Base-by-base conservation (phyloP, 2,888 invertebrate species). In the Tortricodes alternella region DNA sequence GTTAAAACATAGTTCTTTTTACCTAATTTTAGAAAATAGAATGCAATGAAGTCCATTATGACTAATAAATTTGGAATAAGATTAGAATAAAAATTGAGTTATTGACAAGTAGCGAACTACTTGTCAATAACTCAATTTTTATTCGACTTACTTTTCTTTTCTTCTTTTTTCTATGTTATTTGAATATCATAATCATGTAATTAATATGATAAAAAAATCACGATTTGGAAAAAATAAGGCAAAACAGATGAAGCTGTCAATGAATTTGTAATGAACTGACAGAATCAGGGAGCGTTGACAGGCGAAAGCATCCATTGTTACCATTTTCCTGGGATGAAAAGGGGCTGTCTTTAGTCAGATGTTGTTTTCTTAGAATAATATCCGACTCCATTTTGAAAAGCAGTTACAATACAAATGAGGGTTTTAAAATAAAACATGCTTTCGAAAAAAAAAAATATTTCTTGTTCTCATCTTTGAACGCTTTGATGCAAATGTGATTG, bases 251-350 rank as follows among this genome's bases (percentile, higher is more conserved):
- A 37, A 7, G 15, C 53, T 59, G 55, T 57, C 62, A 51, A 39
- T 58, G 59, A 71, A 66, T 70, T 70, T 61, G 64, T 68, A 66
- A 70, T 66, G 64, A 68, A 65, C 67, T 68, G 64, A 66, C 60
- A 58, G 65, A 67, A 71, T 61, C 70, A 71, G 68, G 67, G 67
- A 70, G 66, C 67, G 72, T 73, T 76, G 81, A 80, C 78, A 80
- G 78, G 76, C 78, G 75, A 74, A 77, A 77, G 71, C 73, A 69
- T 72, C 75, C 70, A 76, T 83, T 80, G 77, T 79, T 73, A 67
- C 66, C 66, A 75, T 76, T 72, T 67, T 65, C 66, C 66, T 68
- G 68, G 75, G 74, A 76, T 73, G 70, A 77, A 56, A 75, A 73
- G 67, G 62, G 55, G 53, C 66, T 68, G 64, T 68, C 69, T 72